Base-by-base conservation (phyloP, 2,888 invertebrate genomes). In the Zhengitettix transpicula region DNA sequence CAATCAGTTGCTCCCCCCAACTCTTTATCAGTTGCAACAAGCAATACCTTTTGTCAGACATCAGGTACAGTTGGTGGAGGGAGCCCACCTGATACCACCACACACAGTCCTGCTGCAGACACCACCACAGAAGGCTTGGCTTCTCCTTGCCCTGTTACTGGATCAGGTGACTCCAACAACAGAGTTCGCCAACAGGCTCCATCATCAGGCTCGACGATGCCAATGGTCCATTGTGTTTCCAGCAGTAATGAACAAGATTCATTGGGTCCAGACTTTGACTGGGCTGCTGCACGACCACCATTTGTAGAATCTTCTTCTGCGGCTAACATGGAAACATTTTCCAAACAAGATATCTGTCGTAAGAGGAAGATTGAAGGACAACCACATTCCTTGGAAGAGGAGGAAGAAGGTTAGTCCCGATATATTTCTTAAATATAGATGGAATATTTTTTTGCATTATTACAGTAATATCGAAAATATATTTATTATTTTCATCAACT, bases 181-280 rank as follows among this genome's bases (percentile, higher is more conserved):
- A 28, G 28, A 28, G 28, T 28, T 28, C 44, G 52, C 11, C 65
- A 66, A 42, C 63, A 64, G 53, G 61, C 66, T 12, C 62, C 64
- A 56, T 40, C 58, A 3, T 16, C 51, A 47, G 17, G 55, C 40
- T 15, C 61, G 28, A 28, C 28, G 28, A 60, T 63, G 57, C 83
- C 85, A 9, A 84, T 89, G 89, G 90, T 90, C 41, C 90, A 90
- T 71, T 90, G 89, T 71, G 86, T 90, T 63, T 89, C 90, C 42
- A 89, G 89, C 69, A 89, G 89, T 67, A 89, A 89, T 69, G 88
- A 64, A 42, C 64, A 53, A 17, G 60, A 60, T 16, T 55, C 85
- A 42, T 89, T 89, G 69, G 79, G 81, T 40, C 28, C 58, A 42
- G 58, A 60, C 16, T 62, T 57, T 42, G 61, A 57, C 14, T 59